Evolutionary conservation across 2,888 invertebrate species (phyloP).

Genomic region (Acronicta alni): DNA sequence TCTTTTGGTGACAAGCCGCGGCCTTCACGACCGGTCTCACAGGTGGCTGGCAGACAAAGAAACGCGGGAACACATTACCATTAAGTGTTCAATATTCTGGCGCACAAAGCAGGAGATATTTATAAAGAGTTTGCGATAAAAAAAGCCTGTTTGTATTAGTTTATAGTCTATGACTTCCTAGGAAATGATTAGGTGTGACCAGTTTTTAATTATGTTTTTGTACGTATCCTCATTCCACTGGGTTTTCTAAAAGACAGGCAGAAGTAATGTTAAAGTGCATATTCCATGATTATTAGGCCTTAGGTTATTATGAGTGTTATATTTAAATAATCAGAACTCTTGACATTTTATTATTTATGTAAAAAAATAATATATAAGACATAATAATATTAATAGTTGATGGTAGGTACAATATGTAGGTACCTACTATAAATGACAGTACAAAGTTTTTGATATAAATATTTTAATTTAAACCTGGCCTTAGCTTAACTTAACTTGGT

Average conservation of each 20-base stretch:
- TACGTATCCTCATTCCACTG: constrained; percentile 17
- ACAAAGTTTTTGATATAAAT: no score
- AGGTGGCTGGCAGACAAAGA: constrained; percentile 43
- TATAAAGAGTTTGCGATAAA: constrained; percentile 18
- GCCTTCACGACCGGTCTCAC: constrained; percentile 43
- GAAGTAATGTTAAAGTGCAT: no score
- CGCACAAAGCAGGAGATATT: constrained; percentile 28
- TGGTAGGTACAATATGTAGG: no score
- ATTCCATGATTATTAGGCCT: no score
- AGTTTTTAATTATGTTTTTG: constrained; percentile 6
- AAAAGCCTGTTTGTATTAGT: constrained; percentile 5
- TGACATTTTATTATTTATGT: no score
- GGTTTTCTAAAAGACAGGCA: not conserved
- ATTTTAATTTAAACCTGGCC: no score
- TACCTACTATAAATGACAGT: no score
- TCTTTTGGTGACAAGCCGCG: constrained; percentile 17
- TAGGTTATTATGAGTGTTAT: no score
- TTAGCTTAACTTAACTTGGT: no score
- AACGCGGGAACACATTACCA: constrained; percentile 29
- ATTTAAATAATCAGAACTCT: no score
- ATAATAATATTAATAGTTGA: no score
- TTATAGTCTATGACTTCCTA: constrained; percentile 17
- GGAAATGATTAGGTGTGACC: constrained; percentile 26
- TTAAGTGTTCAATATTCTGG: constrained; percentile 8
- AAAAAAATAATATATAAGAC: no score